Evolutionary conservation across 2,113 vertebrate species (phyloP), one percentile per base, ranked within the genome.

Genomic region (Misgurnus mizolepis): DNA sequence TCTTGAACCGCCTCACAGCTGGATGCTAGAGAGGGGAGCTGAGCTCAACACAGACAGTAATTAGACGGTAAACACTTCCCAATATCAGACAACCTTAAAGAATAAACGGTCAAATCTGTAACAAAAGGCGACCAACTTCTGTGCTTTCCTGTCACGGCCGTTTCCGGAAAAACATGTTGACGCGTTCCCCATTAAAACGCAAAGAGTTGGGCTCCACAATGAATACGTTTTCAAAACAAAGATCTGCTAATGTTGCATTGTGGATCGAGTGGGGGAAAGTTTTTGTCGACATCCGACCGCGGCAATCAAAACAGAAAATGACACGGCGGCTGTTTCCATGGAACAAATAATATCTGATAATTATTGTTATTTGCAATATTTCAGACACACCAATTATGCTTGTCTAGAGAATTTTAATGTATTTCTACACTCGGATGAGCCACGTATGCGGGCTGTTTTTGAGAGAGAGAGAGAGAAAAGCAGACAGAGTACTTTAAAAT

Each of bases 271-370:
- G 67, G 86, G 60, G 83, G 85, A 89, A 88, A 89, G 86, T 89
- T 89, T 79, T 79, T 60, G 4, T 67, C 69, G 87, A 88, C 90
- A 88, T 91, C 88, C 88, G 89, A 91, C 90, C 86, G 77, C 81
- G 14, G 76, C 86, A 81, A 89, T 89, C 87, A 89, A 87, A 86
- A 89, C 85, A 84, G 65, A 86, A 90, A 91, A 88, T 83, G 87
- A 91, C 89, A 89, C 79, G 86, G 84, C 80, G 86, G 86, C 90
- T 92, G 89, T 91, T 91, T 91, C 88, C 86, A 88, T 83, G 85
- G 84, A 91, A 90, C 88, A 89, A 91, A 89, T 92, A 88, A 90
- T 92, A 91, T 91, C 89, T 91, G 87, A 84, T 92, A 93, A 93
- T 93, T 91, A 91, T 86, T 88, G 91, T 92, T 92, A 93, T 92